Evolutionary conservation across 2,113 vertebrate genomes (phyloP).

Genomic region (Eolophus roseicapilla): DNA sequence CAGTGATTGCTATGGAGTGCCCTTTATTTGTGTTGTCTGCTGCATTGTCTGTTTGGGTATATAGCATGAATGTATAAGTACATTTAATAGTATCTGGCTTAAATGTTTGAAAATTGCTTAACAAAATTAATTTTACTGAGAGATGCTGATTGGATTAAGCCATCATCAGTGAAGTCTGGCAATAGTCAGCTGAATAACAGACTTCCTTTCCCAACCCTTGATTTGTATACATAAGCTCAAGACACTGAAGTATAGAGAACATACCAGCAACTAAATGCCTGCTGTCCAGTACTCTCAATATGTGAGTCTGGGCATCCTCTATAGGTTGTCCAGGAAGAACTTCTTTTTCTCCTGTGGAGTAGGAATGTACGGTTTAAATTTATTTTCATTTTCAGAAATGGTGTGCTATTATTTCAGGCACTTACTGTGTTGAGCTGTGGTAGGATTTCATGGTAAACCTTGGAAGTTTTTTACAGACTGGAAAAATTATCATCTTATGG

Average conservation of each 20-base stretch:
- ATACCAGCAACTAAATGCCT: background rate
- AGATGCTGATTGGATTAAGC: background rate
- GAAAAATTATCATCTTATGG: slow-evolving; percentile 28
- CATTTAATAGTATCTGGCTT: background rate
- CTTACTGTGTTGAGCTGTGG: background rate
- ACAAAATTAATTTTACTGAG: background rate
- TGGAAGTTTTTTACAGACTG: background rate
- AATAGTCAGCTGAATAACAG: background rate
- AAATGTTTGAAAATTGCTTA: background rate
- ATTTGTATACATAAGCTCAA: background rate
- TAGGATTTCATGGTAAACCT: background rate
- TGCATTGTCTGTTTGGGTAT: background rate
- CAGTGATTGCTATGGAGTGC: background rate
- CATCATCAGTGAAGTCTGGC: background rate
- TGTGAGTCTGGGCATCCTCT: background rate
- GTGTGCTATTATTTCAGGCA: background rate
- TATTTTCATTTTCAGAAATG: slow-evolving; percentile 25
- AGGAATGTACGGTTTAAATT: background rate
- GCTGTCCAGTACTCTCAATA: accelerated
- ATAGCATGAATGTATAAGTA: background rate
- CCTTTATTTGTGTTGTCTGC: background rate
- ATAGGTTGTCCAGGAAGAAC: background rate
- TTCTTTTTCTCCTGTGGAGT: background rate
- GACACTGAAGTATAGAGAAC: background rate
- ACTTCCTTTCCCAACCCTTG: background rate